Evolutionary conservation across 2,797 vertebrate genomes (phyloP).

Genomic region (Gila robusta): DNA sequence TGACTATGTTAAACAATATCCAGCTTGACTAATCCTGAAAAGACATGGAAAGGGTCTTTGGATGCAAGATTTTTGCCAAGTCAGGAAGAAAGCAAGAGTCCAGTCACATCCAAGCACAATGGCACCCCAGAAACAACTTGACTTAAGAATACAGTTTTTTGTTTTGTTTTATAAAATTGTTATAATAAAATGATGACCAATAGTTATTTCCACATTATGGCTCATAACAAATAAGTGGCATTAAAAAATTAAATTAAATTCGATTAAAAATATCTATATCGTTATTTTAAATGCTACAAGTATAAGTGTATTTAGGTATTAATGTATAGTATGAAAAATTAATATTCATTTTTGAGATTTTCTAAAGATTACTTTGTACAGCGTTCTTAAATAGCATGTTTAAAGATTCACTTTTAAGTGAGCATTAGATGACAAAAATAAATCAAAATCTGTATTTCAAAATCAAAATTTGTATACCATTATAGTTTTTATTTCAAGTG

Average conservation of each 20-base stretch:
- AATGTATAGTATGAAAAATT: not conserved
- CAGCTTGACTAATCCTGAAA: constrained; percentile 14
- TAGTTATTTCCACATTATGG: not conserved
- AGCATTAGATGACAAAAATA: not conserved
- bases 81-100: not conserved
- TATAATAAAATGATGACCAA: not conserved
- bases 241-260: not conserved
- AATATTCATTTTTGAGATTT: not conserved
- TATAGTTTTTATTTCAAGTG: not conserved
- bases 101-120: not conserved
- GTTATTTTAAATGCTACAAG: not conserved
- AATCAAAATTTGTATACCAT: not conserved
- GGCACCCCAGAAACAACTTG: not conserved
- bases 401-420: not conserved
- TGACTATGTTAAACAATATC: not conserved
- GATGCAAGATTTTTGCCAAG: not conserved
- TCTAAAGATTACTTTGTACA: not conserved
- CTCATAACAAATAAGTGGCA: not conserved
- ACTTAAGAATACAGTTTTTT: not conserved
- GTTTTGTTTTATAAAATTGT: not conserved
- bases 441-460: too few relatives aligned
- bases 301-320: not conserved
- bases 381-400: too few relatives aligned
- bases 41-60: not conserved
- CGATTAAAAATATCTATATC: accelerated